phyloP scores from a whole-genome alignment of 2,797 vertebrate genomes.

The Peromyscus nudipes region DNA sequence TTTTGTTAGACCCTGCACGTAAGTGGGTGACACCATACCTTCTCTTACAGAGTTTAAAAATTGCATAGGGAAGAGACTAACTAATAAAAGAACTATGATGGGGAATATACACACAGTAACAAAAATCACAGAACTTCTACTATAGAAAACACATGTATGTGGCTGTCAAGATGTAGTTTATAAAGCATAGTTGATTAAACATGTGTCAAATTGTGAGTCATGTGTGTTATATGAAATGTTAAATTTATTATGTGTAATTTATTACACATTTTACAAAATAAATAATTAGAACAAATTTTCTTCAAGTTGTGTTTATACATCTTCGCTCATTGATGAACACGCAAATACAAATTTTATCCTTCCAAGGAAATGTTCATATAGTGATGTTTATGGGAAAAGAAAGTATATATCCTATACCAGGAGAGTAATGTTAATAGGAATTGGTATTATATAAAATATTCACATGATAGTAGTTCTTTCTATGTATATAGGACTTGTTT shows the following conservation, averaged over 20 bases:
- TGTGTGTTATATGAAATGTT: neutral
- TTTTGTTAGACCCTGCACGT: neutral
- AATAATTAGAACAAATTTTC: conserved; percentile 5
- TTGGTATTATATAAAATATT: neutral
- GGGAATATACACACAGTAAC: neutral
- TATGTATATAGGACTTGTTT: neutral
- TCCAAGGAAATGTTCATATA: neutral
- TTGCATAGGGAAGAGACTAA: neutral
- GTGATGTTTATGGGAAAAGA: conserved; percentile 20
- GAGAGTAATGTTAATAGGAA: neutral
- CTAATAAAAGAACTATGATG: neutral
- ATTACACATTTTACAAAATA: neutral
- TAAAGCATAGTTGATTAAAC: neutral
- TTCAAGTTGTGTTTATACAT: neutral
- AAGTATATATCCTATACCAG: neutral
- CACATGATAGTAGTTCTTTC: neutral
- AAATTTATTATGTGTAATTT: neutral
- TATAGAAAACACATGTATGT: neutral
- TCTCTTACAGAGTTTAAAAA: neutral
- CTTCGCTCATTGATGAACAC: neutral
- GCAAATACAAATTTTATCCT: neutral
- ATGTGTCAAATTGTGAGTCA: neutral
- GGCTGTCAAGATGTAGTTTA: neutral
- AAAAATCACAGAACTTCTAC: neutral
- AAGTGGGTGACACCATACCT: neutral